Evolutionary conservation across 2,113 vertebrate genomes (phyloP).

Genomic region (Lagenorhynchus albirostris): DNA sequence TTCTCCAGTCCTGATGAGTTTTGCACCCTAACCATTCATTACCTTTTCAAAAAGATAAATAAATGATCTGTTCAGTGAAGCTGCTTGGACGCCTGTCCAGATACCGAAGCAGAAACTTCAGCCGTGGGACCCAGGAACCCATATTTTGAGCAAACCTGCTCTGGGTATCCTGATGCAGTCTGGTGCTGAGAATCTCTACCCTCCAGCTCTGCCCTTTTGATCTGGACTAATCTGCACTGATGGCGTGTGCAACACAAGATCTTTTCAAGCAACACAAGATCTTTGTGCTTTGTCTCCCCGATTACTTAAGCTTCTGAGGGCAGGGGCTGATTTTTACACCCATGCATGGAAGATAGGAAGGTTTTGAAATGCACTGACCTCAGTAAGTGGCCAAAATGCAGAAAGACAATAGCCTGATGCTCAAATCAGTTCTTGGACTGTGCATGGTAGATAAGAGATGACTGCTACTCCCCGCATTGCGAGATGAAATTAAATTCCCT

Average conservation of each 20-base stretch:
- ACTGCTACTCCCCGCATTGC: neutral
- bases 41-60: neutral
- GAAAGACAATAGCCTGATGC: fast-evolving
- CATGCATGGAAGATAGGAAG: neutral
- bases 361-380: neutral
- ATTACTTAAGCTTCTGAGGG: neutral
- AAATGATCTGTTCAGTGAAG: neutral
- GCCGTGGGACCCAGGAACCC: fast-evolving
- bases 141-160: neutral
- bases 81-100: neutral
- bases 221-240: too few relatives aligned
- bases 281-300: neutral
- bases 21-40: too few relatives aligned
- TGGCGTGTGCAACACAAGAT: fast-evolving
- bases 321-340: neutral
- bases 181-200: fast-evolving
- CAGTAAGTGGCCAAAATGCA: neutral
- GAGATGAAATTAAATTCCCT: neutral
- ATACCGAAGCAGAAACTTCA: neutral
- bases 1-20: neutral
- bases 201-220: neutral
- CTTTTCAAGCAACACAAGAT: neutral
- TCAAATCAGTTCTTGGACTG: neutral
- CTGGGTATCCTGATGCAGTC: neutral
- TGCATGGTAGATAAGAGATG: neutral